phyloP scores from a whole-genome alignment of 2,888 invertebrate genomes.

The Autographa pulchrina region DNA sequence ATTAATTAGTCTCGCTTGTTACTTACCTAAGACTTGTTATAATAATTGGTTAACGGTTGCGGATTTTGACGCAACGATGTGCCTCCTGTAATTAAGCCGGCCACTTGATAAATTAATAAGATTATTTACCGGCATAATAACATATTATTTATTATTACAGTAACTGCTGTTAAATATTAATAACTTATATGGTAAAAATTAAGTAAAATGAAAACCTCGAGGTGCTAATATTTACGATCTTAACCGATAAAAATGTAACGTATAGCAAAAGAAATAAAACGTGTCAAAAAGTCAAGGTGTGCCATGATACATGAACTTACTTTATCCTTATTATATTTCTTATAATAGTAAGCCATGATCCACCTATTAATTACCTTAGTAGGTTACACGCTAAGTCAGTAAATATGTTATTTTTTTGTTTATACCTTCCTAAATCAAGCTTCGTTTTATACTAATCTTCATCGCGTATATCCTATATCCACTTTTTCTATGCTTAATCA shows the following conservation, averaged over 20 bases:
- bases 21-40: not conserved
- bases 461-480: not conserved
- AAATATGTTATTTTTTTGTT: too few relatives aligned
- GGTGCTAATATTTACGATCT: too few relatives aligned
- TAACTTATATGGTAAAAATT: not conserved
- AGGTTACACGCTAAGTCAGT: too few relatives aligned
- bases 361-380: too few relatives aligned
- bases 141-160: not conserved
- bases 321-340: too few relatives aligned
- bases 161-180: not conserved
- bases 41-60: conserved; percentile 19
- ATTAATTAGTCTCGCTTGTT: not conserved
- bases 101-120: conserved; percentile 33
- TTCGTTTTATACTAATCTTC: too few relatives aligned
- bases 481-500: conserved; percentile 33
- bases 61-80: conserved; percentile 21
- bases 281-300: too few relatives aligned
- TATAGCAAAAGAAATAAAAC: too few relatives aligned
- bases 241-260: too few relatives aligned
- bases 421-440: too few relatives aligned
- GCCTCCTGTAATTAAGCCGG: conserved; percentile 26
- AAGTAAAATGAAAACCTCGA: not conserved
- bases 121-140: conserved; percentile 18
- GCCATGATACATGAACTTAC: too few relatives aligned
- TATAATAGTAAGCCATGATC: too few relatives aligned